phyloP scores from a whole-genome alignment of 2,797 vertebrate genomes.

The Eulemur coronatus region DNA sequence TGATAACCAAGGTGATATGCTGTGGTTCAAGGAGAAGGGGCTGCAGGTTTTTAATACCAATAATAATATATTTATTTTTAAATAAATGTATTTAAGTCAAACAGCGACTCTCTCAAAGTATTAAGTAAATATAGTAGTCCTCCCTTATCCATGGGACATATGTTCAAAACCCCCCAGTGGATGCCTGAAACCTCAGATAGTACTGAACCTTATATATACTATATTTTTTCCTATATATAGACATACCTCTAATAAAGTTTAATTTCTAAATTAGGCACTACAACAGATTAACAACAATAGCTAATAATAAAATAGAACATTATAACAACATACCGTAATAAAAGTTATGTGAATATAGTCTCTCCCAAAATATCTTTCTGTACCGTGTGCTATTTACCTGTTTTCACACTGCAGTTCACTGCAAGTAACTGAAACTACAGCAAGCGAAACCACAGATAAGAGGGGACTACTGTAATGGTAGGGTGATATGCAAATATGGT shows the following conservation, averaged over 20 bases:
- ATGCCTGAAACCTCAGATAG: not conserved
- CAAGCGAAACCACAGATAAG: not conserved
- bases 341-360: not conserved
- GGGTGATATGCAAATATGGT: not conserved
- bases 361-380: not conserved
- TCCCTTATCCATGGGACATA: not conserved
- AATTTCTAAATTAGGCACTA: not conserved
- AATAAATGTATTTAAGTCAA: slow-evolving; percentile 29
- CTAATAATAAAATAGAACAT: not conserved
- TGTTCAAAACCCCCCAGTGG: not conserved
- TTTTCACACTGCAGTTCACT: not conserved
- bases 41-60: not conserved
- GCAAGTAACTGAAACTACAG: not conserved
- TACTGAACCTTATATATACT: not conserved
- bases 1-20: not conserved
- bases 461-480: not conserved
- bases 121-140: not conserved
- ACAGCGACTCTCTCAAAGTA: not conserved
- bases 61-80: not conserved
- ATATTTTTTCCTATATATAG: not conserved
- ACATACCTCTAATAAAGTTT: not conserved
- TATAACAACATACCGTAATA: not conserved
- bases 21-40: not conserved
- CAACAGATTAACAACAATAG: not conserved
- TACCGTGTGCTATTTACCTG: not conserved